phyloP scores from a whole-genome alignment of 92 coral and sea anemone species.

The Isaurus tuberculatus region DNA sequence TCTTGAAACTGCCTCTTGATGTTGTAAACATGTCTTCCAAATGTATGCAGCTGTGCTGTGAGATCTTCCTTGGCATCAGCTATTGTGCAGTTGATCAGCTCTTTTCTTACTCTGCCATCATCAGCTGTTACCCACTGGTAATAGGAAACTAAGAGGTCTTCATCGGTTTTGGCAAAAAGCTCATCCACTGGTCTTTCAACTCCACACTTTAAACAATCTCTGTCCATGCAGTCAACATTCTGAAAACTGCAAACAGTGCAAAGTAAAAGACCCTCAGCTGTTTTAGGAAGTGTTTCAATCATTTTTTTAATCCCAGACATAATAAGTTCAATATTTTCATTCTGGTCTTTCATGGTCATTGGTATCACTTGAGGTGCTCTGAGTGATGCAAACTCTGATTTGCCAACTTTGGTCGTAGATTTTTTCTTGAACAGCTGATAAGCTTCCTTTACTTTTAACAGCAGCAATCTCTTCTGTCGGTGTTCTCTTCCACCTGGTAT shows the following conservation, averaged over 20 bases:
- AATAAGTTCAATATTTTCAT: constrained; percentile 66
- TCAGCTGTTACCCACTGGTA: constrained; percentile 21
- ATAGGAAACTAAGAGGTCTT: not conserved
- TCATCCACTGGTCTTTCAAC: constrained; percentile 49
- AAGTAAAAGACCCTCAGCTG: constrained; percentile 44
- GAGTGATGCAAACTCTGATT: constrained; percentile 61
- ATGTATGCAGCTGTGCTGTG: constrained; percentile 16
- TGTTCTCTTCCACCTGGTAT: constrained; percentile 61
- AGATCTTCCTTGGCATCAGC: constrained; percentile 20
- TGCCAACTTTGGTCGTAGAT: constrained; percentile 54
- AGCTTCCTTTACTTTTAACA: constrained; percentile 62
- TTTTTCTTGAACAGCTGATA: constrained; percentile 55
- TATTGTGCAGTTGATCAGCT: constrained; percentile 26
- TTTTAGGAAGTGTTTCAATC: constrained; percentile 50
- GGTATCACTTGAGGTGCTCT: constrained; percentile 66
- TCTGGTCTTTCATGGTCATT: constrained; percentile 59
- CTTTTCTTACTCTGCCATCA: constrained; percentile 47
- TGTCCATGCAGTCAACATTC: constrained; percentile 58
- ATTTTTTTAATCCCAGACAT: constrained; percentile 50
- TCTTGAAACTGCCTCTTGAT: not conserved
- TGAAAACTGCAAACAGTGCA: constrained; percentile 52
- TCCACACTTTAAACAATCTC: constrained; percentile 68
- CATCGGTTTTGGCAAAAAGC: constrained; percentile 11
- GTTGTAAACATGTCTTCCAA: not conserved
- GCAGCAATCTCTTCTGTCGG: constrained; percentile 64